A percentile compares a stretch with the other conserved stretches of the same genome.
phyloP scores from a whole-genome alignment of 92 coral and sea anemone genomes.

The Muricea muricata region DNA sequence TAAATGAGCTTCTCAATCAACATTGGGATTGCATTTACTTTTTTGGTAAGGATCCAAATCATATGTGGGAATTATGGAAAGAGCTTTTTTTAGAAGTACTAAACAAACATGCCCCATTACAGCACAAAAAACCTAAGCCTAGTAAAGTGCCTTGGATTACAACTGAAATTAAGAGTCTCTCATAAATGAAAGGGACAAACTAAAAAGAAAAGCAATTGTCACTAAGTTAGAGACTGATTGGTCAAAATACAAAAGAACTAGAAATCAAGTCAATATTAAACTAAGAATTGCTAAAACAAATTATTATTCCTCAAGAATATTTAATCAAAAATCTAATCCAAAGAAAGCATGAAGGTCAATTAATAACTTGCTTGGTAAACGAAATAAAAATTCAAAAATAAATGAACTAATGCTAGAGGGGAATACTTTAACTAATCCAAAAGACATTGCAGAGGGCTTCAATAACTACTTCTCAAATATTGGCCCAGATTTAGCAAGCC shows the following conservation, averaged over 20 bases:
- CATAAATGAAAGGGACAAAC: not conserved
- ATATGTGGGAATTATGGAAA: constrained; percentile 2
- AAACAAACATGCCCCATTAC: constrained; percentile 7
- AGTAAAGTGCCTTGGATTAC: constrained; percentile 1
- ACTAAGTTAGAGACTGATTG: constrained; percentile 8
- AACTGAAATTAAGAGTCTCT: not conserved
- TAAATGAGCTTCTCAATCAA: not conserved
- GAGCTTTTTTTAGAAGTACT: not conserved
- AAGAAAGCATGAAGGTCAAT: constrained; percentile 11
- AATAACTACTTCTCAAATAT: constrained; percentile 1
- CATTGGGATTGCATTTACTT: not conserved
- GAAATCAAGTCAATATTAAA: constrained; percentile 13
- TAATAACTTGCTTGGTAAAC: constrained; percentile 11
- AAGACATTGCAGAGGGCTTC: constrained; percentile 12
- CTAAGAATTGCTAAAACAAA: constrained; percentile 4
- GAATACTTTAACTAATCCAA: not conserved
- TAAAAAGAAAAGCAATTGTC: constrained; percentile 18
- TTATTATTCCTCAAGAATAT: not conserved
- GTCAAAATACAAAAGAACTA: not conserved
- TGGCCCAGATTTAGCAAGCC: not conserved
- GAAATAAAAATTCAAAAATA: not conserved
- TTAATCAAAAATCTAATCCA: constrained; percentile 1
- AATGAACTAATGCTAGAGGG: not conserved
- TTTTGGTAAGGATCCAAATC: not conserved
- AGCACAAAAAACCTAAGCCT: not conserved